Percentiles rank a stretch among this genome's conserved stretches.
Evolutionary conservation across 2,113 vertebrate species (phyloP).

Genomic region (Corynorhinus townsendii): DNA sequence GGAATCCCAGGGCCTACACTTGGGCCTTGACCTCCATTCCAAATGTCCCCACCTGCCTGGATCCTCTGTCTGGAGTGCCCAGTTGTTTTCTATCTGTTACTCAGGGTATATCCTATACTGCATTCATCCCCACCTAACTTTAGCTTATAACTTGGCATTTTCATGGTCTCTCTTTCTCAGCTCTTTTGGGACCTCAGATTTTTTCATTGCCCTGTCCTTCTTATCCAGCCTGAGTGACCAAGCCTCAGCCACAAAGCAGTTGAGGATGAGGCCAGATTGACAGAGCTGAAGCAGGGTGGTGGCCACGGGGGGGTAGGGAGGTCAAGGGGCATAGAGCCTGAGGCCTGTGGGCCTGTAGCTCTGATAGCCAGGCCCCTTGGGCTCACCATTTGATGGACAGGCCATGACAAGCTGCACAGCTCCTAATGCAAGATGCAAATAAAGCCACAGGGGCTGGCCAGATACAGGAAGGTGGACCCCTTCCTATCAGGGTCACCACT

Average conservation of each 20-base stretch:
- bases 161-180: background rate
- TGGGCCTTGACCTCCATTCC: background rate
- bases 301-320: accelerated
- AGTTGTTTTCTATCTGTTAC: background rate
- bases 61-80: background rate
- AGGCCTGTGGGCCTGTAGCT: background rate
- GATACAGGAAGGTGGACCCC: no score
- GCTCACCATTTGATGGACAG: background rate
- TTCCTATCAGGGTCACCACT: background rate
- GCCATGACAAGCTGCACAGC: background rate
- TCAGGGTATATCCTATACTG: background rate
- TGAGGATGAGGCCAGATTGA: background rate
- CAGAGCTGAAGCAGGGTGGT: background rate
- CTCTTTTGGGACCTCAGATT: background rate
- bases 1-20: background rate
- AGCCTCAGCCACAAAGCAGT: background rate
- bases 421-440: background rate
- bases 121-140: background rate
- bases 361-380: background rate
- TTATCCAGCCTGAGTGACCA: background rate
- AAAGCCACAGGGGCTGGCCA: background rate
- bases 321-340: background rate
- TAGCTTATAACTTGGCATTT: background rate
- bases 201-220: background rate
- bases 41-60: background rate